A percentile compares a stretch with the other conserved stretches of the same genome.
phyloP scores from a whole-genome alignment of 2,113 vertebrate genomes.

The Nibea coibor region DNA sequence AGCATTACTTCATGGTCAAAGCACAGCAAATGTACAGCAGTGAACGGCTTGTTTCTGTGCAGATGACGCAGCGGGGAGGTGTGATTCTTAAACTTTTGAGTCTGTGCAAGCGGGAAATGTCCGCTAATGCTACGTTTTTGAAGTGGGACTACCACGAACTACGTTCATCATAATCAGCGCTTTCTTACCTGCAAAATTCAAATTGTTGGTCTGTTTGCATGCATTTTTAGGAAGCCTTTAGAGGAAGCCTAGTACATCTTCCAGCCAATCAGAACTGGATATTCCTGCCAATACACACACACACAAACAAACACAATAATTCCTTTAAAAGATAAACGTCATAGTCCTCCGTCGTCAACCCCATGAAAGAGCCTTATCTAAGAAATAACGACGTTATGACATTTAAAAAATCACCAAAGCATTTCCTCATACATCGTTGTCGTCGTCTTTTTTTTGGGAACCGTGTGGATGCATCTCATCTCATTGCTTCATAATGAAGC shows the following conservation, averaged over 20 bases:
- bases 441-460: constrained; percentile 25
- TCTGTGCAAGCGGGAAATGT: neutral
- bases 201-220: neutral
- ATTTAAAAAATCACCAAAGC: constrained; percentile 68
- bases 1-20: neutral
- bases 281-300: neutral
- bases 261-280: neutral
- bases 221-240: too few relatives aligned
- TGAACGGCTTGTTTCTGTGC: neutral
- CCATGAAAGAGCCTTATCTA: constrained; percentile 23
- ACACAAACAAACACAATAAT: neutral
- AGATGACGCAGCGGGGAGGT: neutral
- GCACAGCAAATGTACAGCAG: neutral
- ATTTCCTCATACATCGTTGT: constrained; percentile 38
- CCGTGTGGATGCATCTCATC: constrained; percentile 48
- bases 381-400: constrained; percentile 60
- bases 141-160: neutral
- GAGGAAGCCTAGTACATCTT: neutral
- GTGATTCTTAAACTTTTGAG: neutral
- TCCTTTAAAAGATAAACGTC: constrained; percentile 9
- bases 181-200: neutral
- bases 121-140: neutral
- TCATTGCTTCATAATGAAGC: constrained; percentile 65
- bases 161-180: too few relatives aligned
- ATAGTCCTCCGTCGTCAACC: neutral